Evolutionary conservation across 53 echinoderm and acorn worm genomes (phyloP), one percentile per base, ranked within the genome.

Genomic region (Holothuria scabra): DNA sequence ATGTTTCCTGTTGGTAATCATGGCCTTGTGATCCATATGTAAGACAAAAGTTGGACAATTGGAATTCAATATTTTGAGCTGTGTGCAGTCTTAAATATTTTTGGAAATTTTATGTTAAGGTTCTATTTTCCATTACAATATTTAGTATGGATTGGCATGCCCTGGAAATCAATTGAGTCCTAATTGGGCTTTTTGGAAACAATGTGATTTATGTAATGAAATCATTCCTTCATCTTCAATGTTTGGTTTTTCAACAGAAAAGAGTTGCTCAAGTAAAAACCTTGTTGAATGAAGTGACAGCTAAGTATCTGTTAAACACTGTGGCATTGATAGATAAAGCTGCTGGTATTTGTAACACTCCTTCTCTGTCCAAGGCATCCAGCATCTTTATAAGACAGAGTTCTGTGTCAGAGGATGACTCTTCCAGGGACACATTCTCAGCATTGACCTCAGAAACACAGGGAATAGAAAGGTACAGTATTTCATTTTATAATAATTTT

Each of bases 321-420:
- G 82, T 81, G 62, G 49, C 65, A 19, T 48, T 63, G 16, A 61
- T 81, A 38, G 82, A 64, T 41, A 19, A 81, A 63, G 82, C 82
- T 41, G 82, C 64, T 22, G 62, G 22, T n/a, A 81, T 81, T 37
- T 81, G 82, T 46, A 81, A 61, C 44, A 64, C 65, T 8, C 82
- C 62, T n/a, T 63, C 62, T 34, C 62, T 63, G 1, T 81, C 82
- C 16, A 81, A 81, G 46, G 82, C 46, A 1, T 81, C 82, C 65
- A 81, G 82, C 46, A 32, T 81, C 82, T 81, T 61, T 35, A 63
- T 64, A 14, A 29, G 60, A 24, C 46, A 64, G 23, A 18, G 22
- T 22, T 81, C 64, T 37, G 32, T 38, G 4, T 44, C 62, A 23
- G 44, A 37, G 10, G 82, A 63, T 13, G 52, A 78, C 16, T 78